These are phyloP conservation scores for Equus przewalskii DNA, from an alignment of 2,113 vertebrate species.

Conservation along the genomic window DNA sequence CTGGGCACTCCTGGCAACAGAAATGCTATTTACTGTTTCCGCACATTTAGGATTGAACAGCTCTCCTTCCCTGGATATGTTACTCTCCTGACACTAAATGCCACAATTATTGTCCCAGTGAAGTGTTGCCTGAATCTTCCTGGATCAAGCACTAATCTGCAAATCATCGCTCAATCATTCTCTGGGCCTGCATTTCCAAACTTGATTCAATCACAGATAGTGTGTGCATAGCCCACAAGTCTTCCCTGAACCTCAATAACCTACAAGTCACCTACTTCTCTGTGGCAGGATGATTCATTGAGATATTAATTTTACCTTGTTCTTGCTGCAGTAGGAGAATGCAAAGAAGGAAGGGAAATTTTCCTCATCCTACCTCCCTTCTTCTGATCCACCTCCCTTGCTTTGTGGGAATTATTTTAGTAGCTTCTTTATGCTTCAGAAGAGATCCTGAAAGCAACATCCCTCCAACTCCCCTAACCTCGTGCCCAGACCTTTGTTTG, in stretches of 20 bases:
- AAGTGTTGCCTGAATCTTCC: conserved; percentile 59
- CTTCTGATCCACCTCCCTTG: background rate
- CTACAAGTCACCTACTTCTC: conserved; percentile 76
- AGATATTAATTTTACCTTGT: conserved; percentile 76
- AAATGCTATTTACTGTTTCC: conserved; percentile 70
- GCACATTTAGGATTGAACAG: conserved; percentile 61
- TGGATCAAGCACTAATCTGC: conserved; percentile 65
- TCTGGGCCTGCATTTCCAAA: conserved; percentile 39
- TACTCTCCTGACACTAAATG: conserved; percentile 67
- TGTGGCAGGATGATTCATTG: conserved; percentile 74
- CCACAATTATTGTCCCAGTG: conserved; percentile 65
- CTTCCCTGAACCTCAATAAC: conserved; percentile 66
- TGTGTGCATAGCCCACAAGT: conserved; percentile 16
- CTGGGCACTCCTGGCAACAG: conserved; percentile 36
- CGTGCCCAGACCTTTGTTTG: background rate
- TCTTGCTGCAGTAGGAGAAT: conserved; percentile 62
- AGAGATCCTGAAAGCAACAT: background rate
- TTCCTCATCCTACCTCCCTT: conserved; percentile 35
- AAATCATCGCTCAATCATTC: conserved; percentile 74
- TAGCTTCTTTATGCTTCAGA: conserved; percentile 49
- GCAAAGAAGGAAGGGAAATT: conserved; percentile 57
- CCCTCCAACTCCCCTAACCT: background rate
- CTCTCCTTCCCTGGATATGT: conserved; percentile 45
- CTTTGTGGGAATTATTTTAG: conserved; percentile 43
- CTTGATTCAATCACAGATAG: conserved; percentile 61